A percentile compares a stretch with the other conserved stretches of the same genome.
These are phyloP conservation scores for Piaya cayana DNA, from an alignment of 2,113 vertebrate genomes.

Conservation along the genomic window DNA sequence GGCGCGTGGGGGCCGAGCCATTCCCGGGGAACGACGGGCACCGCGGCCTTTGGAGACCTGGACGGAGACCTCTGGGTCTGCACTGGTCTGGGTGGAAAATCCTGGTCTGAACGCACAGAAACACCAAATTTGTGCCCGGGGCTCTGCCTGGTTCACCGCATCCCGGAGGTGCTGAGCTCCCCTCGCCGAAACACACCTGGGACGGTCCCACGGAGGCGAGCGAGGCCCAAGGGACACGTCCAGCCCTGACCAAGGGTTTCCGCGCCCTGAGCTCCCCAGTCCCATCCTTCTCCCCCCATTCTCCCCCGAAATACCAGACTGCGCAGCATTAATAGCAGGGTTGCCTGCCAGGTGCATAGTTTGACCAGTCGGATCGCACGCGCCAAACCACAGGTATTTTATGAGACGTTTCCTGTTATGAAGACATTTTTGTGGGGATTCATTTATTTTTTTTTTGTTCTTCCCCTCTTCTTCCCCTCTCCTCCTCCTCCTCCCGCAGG, in stretches of 20 bases:
- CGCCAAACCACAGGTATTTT: conserved; percentile 84
- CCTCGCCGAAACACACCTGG: fast-evolving
- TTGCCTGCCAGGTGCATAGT: conserved; percentile 79
- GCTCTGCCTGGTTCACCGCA: fast-evolving
- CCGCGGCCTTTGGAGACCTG: fast-evolving
- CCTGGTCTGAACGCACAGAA: not conserved
- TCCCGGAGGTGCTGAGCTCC: fast-evolving
- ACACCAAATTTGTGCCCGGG: fast-evolving
- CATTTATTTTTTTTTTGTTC: conserved; percentile 38
- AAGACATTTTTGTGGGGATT: conserved; percentile 76
- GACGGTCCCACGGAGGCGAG: fast-evolving
- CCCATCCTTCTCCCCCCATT: not conserved
- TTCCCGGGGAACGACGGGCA: fast-evolving
- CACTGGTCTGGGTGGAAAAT: fast-evolving
- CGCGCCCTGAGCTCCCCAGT: not conserved
- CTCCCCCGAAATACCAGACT: conserved; percentile 73
- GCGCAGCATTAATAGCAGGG: conserved; percentile 69
- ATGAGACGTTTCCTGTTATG: conserved; percentile 84
- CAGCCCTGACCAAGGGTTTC: not conserved
- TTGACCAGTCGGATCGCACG: conserved; percentile 62
- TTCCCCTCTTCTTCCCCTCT: not conserved
- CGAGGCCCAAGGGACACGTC: fast-evolving
- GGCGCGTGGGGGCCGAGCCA: fast-evolving
- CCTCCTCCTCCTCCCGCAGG: not conserved
- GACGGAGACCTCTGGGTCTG: fast-evolving